Percentiles rank a stretch among this genome's conserved stretches.
phyloP scores from a whole-genome alignment of 2,113 vertebrate species.

The Malurus cyaneus region DNA sequence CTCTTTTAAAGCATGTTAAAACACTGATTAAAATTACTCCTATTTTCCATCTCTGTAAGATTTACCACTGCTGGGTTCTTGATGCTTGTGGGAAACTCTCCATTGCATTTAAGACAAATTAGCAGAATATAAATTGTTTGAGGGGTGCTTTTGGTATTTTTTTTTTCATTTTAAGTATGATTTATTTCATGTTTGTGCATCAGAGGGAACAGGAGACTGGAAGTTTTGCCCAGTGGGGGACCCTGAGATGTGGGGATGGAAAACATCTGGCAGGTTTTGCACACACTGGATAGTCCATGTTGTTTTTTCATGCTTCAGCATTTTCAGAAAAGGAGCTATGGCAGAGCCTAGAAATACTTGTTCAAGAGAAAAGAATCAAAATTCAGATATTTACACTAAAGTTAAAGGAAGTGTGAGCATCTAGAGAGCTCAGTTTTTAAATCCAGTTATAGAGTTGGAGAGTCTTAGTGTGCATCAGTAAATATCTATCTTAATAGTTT shows the following conservation, averaged over 20 bases:
- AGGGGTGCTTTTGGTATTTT: accelerated
- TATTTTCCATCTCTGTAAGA: background rate
- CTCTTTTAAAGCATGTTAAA: background rate
- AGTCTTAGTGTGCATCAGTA: background rate
- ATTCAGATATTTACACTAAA: background rate
- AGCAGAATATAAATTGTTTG: background rate
- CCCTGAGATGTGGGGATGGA: background rate
- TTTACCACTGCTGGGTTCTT: background rate
- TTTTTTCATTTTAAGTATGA: background rate
- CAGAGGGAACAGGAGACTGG: background rate
- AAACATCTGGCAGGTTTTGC: background rate
- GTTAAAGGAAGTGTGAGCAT: background rate
- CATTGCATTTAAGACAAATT: background rate
- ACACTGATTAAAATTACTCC: background rate
- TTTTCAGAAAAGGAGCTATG: background rate
- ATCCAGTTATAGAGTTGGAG: background rate
- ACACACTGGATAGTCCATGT: background rate
- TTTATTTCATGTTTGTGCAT: background rate
- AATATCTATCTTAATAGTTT: background rate
- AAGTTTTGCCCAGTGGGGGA: background rate
- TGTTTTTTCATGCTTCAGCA: background rate
- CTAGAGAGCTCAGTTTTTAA: background rate
- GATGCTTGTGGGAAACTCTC: background rate
- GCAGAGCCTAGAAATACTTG: background rate
- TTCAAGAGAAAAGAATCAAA: background rate